A percentile compares a stretch with the other conserved stretches of the same genome.
These are phyloP conservation scores for Drosophila jambulina DNA, from an alignment of 1,140 invertebrate species.

Conservation along the genomic window DNA sequence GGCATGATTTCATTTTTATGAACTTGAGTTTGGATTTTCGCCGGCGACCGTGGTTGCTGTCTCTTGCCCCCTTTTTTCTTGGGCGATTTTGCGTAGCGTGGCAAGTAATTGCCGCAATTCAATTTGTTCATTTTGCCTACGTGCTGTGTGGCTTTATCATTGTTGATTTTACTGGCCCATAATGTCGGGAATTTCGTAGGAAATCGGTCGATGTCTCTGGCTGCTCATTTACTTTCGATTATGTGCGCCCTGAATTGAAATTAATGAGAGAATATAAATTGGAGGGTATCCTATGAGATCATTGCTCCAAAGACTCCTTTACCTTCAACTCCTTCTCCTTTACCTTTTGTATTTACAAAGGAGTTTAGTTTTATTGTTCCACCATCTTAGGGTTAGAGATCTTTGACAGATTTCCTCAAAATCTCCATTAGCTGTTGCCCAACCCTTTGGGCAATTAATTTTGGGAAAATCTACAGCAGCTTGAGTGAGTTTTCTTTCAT, in stretches of 20 bases:
- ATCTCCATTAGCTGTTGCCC: constrained; percentile 14
- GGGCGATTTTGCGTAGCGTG: constrained; percentile 73
- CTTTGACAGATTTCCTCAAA: constrained; percentile 18
- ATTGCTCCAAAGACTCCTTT: background rate
- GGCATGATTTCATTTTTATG: constrained; percentile 83
- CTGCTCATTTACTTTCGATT: constrained; percentile 45
- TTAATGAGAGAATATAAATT: constrained; percentile 28
- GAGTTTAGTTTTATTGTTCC: constrained; percentile 3
- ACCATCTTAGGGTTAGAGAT: background rate
- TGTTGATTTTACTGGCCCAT: constrained; percentile 44
- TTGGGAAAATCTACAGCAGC: constrained; percentile 20
- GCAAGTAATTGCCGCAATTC: constrained; percentile 82
- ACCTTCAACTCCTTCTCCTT: background rate
- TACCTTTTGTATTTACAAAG: background rate
- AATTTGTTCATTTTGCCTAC: constrained; percentile 77
- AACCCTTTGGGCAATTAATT: constrained; percentile 29
- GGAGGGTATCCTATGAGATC: background rate
- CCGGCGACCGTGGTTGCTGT: background rate
- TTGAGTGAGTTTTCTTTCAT: constrained; percentile 43
- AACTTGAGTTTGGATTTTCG: constrained; percentile 74
- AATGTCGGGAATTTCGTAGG: constrained; percentile 34
- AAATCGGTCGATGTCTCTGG: constrained; percentile 13
- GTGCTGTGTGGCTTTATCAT: constrained; percentile 67
- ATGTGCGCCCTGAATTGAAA: constrained; percentile 36
- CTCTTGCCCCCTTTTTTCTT: constrained; percentile 26